Evolutionary conservation across 2,797 vertebrate genomes (phyloP).

Genomic region (Caiman crocodilus): DNA sequence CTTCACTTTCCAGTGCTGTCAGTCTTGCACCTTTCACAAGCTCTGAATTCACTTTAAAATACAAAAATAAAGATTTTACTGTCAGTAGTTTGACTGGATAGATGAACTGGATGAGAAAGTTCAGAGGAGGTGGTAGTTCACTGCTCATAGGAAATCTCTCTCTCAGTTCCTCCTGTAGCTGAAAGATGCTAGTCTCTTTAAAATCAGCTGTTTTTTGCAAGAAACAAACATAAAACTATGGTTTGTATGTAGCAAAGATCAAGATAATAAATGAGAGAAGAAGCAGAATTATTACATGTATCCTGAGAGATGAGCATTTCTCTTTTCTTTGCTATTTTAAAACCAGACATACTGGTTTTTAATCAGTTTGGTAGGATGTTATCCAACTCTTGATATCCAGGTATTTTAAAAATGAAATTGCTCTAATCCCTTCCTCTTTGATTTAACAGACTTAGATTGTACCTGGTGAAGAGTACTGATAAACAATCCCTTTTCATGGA

Average conservation of each 20-base stretch:
- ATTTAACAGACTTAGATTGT: not conserved
- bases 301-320: not conserved
- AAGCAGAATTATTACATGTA: not conserved
- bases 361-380: not conserved
- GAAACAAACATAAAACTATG: not conserved
- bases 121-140: not conserved
- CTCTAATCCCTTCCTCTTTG: not conserved
- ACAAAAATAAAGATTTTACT: slow-evolving; percentile 45
- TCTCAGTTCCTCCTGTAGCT: slow-evolving; percentile 1
- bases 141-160: not conserved
- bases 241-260: not conserved
- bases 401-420: not conserved
- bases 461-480: not conserved
- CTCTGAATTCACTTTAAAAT: slow-evolving; percentile 3
- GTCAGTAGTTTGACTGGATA: slow-evolving; percentile 24
- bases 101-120: slow-evolving; percentile 11
- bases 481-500: not conserved
- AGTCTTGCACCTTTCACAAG: not conserved
- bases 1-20: slow-evolving; percentile 22
- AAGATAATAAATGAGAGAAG: not conserved
- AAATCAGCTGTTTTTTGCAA: not conserved
- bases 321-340: not conserved
- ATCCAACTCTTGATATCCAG: not conserved
- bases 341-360: not conserved
- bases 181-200: not conserved